Base-by-base conservation (phyloP, 2,888 invertebrate genomes). In the Dicyrtomina minuta region DNA sequence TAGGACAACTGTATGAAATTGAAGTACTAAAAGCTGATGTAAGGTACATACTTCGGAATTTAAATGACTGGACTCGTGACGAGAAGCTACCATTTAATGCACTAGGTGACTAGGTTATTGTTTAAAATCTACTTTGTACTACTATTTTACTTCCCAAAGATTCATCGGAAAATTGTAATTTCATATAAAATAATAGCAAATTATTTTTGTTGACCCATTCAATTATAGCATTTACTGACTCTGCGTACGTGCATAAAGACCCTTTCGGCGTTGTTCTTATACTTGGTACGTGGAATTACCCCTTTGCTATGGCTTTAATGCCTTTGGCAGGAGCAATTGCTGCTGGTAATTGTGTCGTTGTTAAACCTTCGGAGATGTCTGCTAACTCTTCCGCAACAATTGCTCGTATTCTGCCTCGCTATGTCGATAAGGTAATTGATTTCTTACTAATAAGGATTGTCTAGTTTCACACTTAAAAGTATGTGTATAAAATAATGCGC, bases 301-400 rank as follows among this genome's bases (percentile, higher is more conserved):
- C 98, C 0, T 81, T 97, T 26, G 92, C 93, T 79, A 84, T 97
- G 66, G 83, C 89, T 1, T 24, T 96, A 26, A 82, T 89, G 70
- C 96, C 96, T 0, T 83, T 93, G 77, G 84, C 89, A 1, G 76
- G 76, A 64, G 96, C 96, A 0, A 88, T 98, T 66, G 91, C 96
- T 1, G 71, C 64, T 43, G 97, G 97, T 12, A 98, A 98, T 84
- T 89, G 92, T 80, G 92, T 90, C 27, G 85, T 98, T 17, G 79
- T 94, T n/a, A 98, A 98, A 81, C 97, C 98, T 2, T 97, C 96
- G 20, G 98, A 98, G 82, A 81, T 96, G 55, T 85, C 96, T 0
- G 85, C 84, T 1, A 87, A 89, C 24, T 88, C 90, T 61, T 87
- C 93, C 0, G 83, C 88, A 71, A 84, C 92, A 62, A 81, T 97